Evolutionary conservation across 2,888 invertebrate species (phyloP).

Genomic region (Orchestes rusci): DNA sequence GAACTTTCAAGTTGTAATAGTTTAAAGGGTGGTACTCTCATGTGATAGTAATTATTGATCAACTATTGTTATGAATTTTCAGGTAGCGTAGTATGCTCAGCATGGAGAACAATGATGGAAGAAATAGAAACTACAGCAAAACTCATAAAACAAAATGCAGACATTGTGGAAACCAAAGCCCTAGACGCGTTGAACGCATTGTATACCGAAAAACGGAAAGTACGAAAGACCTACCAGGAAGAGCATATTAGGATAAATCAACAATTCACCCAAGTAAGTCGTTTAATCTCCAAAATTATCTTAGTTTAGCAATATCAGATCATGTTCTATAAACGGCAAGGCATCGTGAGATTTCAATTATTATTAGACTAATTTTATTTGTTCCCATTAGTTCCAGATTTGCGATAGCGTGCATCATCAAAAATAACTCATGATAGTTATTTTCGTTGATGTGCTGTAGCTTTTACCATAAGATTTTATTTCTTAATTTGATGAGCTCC

Average conservation of each 20-base stretch:
- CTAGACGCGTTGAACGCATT: conserved; percentile 73
- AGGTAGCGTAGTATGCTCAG: conserved; percentile 61
- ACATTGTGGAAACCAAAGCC: conserved; percentile 74
- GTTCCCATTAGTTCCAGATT: conserved; percentile 1
- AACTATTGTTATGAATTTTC: conserved; percentile 12
- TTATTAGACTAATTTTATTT: neutral
- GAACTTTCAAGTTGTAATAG: too few relatives aligned
- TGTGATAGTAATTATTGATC: too few relatives aligned
- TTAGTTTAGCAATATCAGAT: conserved; percentile 3
- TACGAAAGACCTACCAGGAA: conserved; percentile 81
- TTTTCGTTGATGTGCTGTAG: too few relatives aligned
- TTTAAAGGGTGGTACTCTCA: too few relatives aligned
- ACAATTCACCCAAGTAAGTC: conserved; percentile 70
- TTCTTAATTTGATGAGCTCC: too few relatives aligned
- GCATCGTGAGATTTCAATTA: neutral
- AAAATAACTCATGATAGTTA: too few relatives aligned
- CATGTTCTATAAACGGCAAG: too few relatives aligned
- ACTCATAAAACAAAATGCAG: conserved; percentile 76
- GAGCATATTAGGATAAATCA: conserved; percentile 78
- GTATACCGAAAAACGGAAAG: conserved; percentile 80
- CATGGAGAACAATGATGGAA: conserved; percentile 82
- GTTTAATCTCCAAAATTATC: conserved; percentile 4
- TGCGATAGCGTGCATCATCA: too few relatives aligned
- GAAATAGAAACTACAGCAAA: conserved; percentile 82
- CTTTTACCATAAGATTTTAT: too few relatives aligned